Evolutionary conservation across 2,888 invertebrate species (phyloP), one percentile per base, ranked within the genome.

Genomic region (Pollenia labialis): DNA sequence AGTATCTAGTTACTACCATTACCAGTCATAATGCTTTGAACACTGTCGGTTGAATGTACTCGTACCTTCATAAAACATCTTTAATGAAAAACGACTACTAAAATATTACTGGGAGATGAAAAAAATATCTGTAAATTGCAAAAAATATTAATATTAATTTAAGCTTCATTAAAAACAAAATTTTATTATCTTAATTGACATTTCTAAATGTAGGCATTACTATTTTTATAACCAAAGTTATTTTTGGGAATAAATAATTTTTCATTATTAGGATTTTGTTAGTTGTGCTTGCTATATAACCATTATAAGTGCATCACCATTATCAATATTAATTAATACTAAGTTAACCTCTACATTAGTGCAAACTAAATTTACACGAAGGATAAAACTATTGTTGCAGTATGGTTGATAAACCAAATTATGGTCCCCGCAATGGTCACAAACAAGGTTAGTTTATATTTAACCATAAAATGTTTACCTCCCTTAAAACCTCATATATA

Each of bases 151-250:
- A 3, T 11, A 10, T 8, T n/a, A 62, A 62, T 62, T 62, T 62
- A 42, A 42, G 62, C 42, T 62, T 42, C 62, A 62, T 62, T 62
- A 62, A 62, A 62, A 62, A 42, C 40, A 42, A n/a, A 42, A 42
- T 42, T 62, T 62, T 62, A 62, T 62, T 42, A 62, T 40, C 62
- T 42, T 44, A 62, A 42, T 44, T 42, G 42, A 42, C 16, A 62
- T 62, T 62, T 62, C 16, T 32, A 32, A 32, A 32, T 32, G 32
- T 32, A 32, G 6, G 32, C 32, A 32, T 32, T 32, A 32, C 23
- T 23, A 1, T 23, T 23, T 3, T 23, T 23, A 23, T 2, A 23
- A 23, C 23, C 23, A 23, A 23, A 23, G 23, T 2, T 23, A 23
- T 23, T 23, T 23, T 23, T 23, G 23, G 23, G 23, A 23, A 23